Evolutionary conservation across 23 tunicate genomes (phyloP).

Genomic region (Halocynthia roretzi): DNA sequence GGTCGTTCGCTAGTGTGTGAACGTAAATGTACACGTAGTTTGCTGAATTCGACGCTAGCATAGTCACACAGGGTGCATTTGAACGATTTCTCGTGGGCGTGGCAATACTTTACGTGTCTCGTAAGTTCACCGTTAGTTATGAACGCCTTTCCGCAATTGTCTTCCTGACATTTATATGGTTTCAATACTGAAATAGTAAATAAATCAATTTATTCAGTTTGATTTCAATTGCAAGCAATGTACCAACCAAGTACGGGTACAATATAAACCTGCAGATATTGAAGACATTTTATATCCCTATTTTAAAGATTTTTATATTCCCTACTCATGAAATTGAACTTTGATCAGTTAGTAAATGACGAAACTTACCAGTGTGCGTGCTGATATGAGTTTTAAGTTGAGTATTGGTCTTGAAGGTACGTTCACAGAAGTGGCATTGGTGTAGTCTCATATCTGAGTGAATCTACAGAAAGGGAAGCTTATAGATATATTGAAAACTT

Average conservation of each 20-base stretch:
- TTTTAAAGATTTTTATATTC: too few species aligned
- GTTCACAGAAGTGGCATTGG: constrained; percentile 95
- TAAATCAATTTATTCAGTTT: background rate
- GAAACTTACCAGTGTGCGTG: constrained; percentile 79
- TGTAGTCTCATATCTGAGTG: constrained; percentile 97
- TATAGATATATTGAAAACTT: too few species aligned
- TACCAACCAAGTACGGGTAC: background rate
- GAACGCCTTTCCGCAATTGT: constrained; percentile 89
- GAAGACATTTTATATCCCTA: background rate
- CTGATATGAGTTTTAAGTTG: constrained; percentile 94
- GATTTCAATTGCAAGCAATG: background rate
- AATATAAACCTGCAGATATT: background rate
- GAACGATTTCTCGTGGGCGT: constrained; percentile 99
- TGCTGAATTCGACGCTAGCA: constrained; percentile 96
- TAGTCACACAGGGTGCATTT: constrained; percentile 97
- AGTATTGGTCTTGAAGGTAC: constrained; percentile 97
- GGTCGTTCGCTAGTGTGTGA: constrained; percentile 99
- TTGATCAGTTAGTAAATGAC: background rate
- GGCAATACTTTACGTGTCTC: constrained; percentile 83
- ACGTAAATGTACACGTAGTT: constrained; percentile 94
- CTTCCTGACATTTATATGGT: constrained; percentile 90
- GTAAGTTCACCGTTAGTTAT: constrained; percentile 98
- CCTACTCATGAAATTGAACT: background rate
- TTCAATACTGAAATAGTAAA: constrained; percentile 42
- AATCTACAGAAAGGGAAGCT: constrained; percentile 24